These are phyloP conservation scores for Malacosoma neustria DNA, from an alignment of 2,888 invertebrate species.

Conservation along the genomic window DNA sequence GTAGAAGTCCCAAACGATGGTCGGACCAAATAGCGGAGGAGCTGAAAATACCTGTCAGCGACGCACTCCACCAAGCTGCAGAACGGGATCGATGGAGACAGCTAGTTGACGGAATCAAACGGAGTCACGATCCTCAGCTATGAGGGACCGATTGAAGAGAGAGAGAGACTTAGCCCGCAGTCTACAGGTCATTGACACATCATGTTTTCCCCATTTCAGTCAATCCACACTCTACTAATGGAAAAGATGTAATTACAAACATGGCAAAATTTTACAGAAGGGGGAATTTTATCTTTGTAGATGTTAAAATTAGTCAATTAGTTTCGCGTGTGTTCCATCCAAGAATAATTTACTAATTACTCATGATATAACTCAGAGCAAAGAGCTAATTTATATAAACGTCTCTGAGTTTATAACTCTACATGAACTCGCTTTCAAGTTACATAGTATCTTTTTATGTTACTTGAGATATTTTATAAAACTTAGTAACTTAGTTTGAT, in stretches of 20 bases:
- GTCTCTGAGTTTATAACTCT: background rate
- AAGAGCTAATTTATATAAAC: background rate
- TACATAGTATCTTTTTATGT: background rate
- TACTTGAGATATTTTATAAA: background rate
- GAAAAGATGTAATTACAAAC: conserved; percentile 30
- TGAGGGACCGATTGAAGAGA: too few relatives aligned
- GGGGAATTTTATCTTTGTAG: conserved; percentile 12
- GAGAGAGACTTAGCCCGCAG: too few relatives aligned
- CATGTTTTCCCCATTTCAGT: conserved; percentile 1
- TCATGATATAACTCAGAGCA: background rate
- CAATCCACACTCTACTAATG: conserved; percentile 19
- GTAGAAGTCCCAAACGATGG: too few relatives aligned
- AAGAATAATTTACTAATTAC: background rate
- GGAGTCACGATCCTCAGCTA: too few relatives aligned
- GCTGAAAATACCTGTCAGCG: too few relatives aligned
- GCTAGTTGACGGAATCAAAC: too few relatives aligned
- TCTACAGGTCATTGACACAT: background rate
- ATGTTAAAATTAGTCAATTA: conserved; percentile 13
- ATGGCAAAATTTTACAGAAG: conserved; percentile 18
- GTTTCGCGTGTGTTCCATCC: conserved; percentile 5
- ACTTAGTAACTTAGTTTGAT: background rate
- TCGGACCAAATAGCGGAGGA: too few relatives aligned
- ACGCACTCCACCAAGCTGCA: too few relatives aligned
- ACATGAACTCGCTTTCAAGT: background rate
- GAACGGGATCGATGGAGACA: too few relatives aligned